Base-by-base conservation (phyloP, 2,113 vertebrate species). In the Cnemophilus loriae region DNA sequence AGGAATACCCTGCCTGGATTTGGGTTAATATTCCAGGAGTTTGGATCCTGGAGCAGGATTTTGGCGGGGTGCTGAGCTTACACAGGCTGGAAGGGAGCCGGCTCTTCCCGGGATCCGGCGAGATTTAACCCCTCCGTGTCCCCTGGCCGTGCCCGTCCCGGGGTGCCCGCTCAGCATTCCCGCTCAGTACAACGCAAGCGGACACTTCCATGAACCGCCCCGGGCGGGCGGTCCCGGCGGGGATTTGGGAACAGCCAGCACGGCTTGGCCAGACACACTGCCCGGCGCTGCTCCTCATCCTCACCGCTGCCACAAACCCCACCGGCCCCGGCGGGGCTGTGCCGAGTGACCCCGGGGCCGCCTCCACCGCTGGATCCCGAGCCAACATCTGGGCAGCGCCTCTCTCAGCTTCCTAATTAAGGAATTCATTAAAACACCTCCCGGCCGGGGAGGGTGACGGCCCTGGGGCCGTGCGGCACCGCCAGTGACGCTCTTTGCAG, bases 121-220 rank as follows among this genome's bases (percentile, higher is more conserved):
- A 9, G 50, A 3, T 84, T 93, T 94, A 94, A 95, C 85, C 69
- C 91, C 27, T 92, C 9, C 50, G 24, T n/a, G 55, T 15, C 61
- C 49, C 11, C 14, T 0, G 41, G 47, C 68, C 47, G 21, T 33
- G 50, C 30, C 49, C 46, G 33, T 14, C 39, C 22, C 39, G 19
- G 21, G 52, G 4, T 8, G 13, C 33, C 52, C 0, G 55, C 46
- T 8, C 59, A 1, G 0, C 50, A 2, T 7, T 19, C 67, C 74
- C 19, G 22, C 57, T 47, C 27, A 0, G 24, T 1, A 1, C 42
- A 1, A 0, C 0, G 2, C 30, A 6, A 3, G 11, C 37, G 12
- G 27, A 8, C 76, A 1, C 37, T 23, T 5, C 75, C 52, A 0
- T 1, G 8, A 5, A 8, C 9, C 5, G 41, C 16, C 26, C 14